Evolutionary conservation across 2,113 vertebrate species (phyloP).

Genomic region (Heloderma charlesbogerti): DNA sequence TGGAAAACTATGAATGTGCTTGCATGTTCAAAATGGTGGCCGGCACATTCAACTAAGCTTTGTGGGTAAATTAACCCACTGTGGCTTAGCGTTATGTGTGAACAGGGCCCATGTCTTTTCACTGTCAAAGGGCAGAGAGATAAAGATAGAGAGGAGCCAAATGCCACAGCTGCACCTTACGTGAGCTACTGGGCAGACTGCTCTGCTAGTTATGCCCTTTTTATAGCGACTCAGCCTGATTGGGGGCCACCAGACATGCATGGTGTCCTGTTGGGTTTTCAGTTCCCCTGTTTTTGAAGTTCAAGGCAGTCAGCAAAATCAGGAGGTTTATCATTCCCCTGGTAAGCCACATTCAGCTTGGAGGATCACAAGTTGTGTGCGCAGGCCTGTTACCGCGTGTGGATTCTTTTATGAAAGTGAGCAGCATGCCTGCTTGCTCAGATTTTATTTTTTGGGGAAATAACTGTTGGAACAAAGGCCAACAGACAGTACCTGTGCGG

Average conservation of each 20-base stretch:
- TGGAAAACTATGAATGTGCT: too few relatives aligned
- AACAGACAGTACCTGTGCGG: neutral
- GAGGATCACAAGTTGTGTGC: constrained; percentile 2
- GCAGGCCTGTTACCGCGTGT: constrained; percentile 33
- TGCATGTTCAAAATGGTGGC: too few relatives aligned
- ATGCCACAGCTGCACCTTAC: neutral
- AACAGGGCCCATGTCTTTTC: neutral
- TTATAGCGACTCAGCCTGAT: neutral
- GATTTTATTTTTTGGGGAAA: neutral
- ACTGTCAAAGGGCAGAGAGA: neutral
- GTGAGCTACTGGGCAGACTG: neutral
- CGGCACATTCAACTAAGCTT: too few relatives aligned
- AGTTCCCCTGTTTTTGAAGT: neutral
- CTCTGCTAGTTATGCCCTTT: neutral
- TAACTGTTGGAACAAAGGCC: neutral
- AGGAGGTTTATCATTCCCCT: neutral
- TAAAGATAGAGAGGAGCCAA: neutral
- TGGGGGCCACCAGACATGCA: neutral
- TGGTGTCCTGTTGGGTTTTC: neutral
- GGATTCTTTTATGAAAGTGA: constrained; percentile 20
- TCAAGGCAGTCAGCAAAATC: neutral
- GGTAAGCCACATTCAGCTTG: neutral
- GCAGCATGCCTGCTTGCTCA: neutral
- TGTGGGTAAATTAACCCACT: too few relatives aligned
- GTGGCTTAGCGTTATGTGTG: too few relatives aligned